Percentiles rank a stretch among this genome's conserved stretches.
These are phyloP conservation scores for Spodoptera exigua DNA, from an alignment of 2,888 invertebrate species.

Conservation along the genomic window DNA sequence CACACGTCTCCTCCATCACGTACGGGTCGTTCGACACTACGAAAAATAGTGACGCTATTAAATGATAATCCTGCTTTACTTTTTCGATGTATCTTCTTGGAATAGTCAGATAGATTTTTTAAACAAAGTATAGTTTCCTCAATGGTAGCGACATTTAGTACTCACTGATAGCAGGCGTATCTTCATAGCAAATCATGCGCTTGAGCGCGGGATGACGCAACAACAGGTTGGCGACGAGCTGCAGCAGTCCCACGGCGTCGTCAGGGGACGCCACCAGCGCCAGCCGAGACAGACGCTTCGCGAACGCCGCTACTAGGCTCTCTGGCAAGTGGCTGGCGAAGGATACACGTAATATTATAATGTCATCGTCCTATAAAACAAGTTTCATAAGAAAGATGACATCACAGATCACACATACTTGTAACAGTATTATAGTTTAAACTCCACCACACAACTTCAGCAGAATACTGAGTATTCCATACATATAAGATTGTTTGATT, in stretches of 20 bases:
- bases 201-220: constrained; percentile 95
- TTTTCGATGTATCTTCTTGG: too few species aligned
- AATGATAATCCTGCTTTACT: too few species aligned
- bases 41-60: neutral
- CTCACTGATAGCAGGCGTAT: constrained; percentile 80
- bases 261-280: constrained; percentile 95
- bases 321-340: constrained; percentile 95
- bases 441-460: too few species aligned
- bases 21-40: constrained; percentile 93
- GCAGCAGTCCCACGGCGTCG: constrained; percentile 93
- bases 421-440: too few species aligned
- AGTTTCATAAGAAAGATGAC: too few species aligned
- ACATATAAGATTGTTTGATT: too few species aligned
- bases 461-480: too few species aligned
- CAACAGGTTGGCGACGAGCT: constrained; percentile 95
- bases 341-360: neutral
- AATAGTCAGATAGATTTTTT: too few species aligned
- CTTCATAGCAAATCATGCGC: constrained; percentile 84
- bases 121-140: too few species aligned
- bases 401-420: too few species aligned
- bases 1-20: constrained; percentile 94
- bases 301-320: constrained; percentile 97
- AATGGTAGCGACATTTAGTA: constrained; percentile 22
- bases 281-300: constrained; percentile 95
- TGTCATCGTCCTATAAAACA: too few species aligned